phyloP scores from a whole-genome alignment of 2,888 invertebrate species.

The Oxytorus armatus region DNA sequence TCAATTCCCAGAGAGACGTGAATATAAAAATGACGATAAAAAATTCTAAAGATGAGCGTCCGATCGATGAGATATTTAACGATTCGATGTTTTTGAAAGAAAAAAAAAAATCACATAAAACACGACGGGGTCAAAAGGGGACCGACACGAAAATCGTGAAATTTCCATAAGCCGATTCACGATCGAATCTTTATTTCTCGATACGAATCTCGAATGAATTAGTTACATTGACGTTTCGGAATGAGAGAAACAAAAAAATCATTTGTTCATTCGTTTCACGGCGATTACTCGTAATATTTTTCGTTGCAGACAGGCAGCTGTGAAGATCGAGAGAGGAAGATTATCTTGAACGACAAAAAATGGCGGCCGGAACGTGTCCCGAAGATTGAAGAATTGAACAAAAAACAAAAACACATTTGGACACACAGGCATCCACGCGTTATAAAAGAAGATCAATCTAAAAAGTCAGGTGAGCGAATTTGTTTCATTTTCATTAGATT shows the following conservation, averaged over 20 bases:
- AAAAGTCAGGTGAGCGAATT: constrained; percentile 33
- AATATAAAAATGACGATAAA: constrained; percentile 21
- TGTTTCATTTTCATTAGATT: constrained; percentile 30
- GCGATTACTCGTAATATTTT: constrained; percentile 27
- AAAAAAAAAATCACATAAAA: neutral
- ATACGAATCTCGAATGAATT: constrained; percentile 37
- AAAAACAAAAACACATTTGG: constrained; percentile 44
- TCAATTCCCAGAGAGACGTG: constrained; percentile 2
- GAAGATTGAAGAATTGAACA: constrained; percentile 64
- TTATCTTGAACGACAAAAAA: constrained; percentile 66
- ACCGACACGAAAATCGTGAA: constrained; percentile 8
- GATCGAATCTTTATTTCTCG: constrained; percentile 1
- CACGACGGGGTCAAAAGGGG: too few species aligned
- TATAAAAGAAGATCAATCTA: constrained; percentile 63
- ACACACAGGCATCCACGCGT: too few species aligned
- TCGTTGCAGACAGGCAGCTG: constrained; percentile 65
- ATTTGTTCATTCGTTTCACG: constrained; percentile 5
- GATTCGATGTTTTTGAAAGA: neutral
- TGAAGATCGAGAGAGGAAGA: constrained; percentile 21
- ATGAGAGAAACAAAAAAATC: neutral
- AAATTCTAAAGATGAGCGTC: constrained; percentile 13
- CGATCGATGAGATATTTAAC: constrained; percentile 23
- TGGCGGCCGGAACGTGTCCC: constrained; percentile 80
- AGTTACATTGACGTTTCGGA: neutral
- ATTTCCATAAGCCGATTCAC: constrained; percentile 38